Base-by-base conservation (phyloP, 2,797 vertebrate species). In the Peromyscus nudipes region DNA sequence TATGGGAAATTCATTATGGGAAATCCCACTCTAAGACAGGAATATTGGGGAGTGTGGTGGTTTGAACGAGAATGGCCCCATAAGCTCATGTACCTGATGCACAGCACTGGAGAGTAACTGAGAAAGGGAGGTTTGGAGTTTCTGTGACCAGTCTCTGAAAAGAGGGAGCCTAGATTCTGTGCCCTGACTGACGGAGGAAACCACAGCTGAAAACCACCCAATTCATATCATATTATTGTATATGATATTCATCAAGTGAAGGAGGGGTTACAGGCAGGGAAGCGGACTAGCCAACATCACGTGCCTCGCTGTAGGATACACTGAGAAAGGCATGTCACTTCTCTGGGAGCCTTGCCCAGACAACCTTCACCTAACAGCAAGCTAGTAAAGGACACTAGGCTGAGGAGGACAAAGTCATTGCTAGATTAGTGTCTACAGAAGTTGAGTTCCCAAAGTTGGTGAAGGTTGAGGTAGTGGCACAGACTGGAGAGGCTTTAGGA, bases 241-340 rank as follows among this genome's bases (percentile, higher is more conserved):
- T 40, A 29, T 21, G 37, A 6, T 7, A 31, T 23, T 52, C 82
- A 46, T 14, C 49, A 65, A 31, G 27, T 43, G 37, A 88, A 62
- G 75, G 37, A 34, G 40, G 40, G 37, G 3, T 46, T 1, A 0
- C 27, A 13, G 13, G 49, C 2, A 27, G 49, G 8, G 85, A 34
- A 37, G 16, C n/a, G 0, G 3, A 9, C 0, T 2, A 25, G 49
- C 4, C 25, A 11, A 8, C 37, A 14, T 1, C 0, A 0, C 0
- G 0, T 0, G 10, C 60, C 52, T n/a, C 6, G 21, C 43, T 55
- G 17, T 27, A 21, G 6, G n/a, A 46, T 29, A 12, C 16, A 1
- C 29, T 34, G 83, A 93, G 67, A 67, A 91, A 64, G 34, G 4
- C 65, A 10, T 13, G 14, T 49, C 34, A 0, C 21, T 52, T 19